These are phyloP conservation scores for Lophius piscatorius DNA, from an alignment of 2,113 vertebrate genomes.

Conservation along the genomic window DNA sequence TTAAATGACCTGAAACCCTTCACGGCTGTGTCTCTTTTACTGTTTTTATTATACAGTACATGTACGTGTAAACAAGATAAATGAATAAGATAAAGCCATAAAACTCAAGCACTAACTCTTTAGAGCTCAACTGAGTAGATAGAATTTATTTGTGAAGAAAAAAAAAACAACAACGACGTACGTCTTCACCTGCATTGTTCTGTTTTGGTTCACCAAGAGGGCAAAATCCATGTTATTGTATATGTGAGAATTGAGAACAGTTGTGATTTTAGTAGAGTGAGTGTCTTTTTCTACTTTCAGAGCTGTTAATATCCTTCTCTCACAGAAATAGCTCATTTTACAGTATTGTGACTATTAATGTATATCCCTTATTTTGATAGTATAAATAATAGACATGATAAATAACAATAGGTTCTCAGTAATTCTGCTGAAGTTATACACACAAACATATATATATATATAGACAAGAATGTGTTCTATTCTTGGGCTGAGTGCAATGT, in stretches of 20 bases:
- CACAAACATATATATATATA: constrained; percentile 20
- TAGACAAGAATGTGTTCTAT: constrained; percentile 50
- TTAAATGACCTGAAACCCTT: constrained; percentile 68
- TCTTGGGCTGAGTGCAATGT: constrained; percentile 76
- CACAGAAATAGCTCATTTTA: constrained; percentile 67
- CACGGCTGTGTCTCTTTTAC: constrained; percentile 71
- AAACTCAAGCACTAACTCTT: constrained; percentile 83
- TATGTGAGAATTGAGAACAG: constrained; percentile 65
- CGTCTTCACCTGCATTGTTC: constrained; percentile 68
- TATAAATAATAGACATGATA: constrained; percentile 55
- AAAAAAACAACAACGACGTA: constrained; percentile 51
- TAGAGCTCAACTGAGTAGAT: constrained; percentile 80
- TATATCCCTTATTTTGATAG: constrained; percentile 74
- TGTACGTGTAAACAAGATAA: constrained; percentile 75
- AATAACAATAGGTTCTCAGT: constrained; percentile 55
- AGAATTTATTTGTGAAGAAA: constrained; percentile 67
- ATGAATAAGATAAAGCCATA: constrained; percentile 83
- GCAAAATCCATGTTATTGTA: constrained; percentile 65
- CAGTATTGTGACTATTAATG: constrained; percentile 70
- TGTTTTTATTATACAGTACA: constrained; percentile 71
- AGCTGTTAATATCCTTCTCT: constrained; percentile 67
- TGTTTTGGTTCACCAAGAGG: constrained; percentile 68
- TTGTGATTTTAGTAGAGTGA: constrained; percentile 70
- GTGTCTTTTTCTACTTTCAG: constrained; percentile 75
- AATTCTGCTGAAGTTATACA: constrained; percentile 52